Evolutionary conservation across 64 coral and sea anemone species (phyloP).

Genomic region (Montipora foliosa): DNA sequence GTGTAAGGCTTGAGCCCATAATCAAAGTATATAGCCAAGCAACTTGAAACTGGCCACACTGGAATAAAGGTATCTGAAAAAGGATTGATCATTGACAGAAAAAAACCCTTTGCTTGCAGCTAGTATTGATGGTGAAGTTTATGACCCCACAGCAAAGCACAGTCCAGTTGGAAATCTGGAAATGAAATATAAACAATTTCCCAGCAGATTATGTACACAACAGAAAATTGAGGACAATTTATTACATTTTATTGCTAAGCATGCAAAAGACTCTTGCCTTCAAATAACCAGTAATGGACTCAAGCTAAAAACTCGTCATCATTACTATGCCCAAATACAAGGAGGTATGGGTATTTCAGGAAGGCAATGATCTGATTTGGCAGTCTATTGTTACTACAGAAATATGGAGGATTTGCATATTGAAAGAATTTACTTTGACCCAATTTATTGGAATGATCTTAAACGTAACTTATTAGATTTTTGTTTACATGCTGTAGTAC

Average conservation of each 20-base stretch:
- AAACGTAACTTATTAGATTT: no score
- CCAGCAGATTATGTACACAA: background rate
- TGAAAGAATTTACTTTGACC: no score
- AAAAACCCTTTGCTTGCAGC: no score
- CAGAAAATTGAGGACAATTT: background rate
- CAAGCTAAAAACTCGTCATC: conserved; percentile 38
- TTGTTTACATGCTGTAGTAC: no score
- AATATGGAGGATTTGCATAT: conserved; percentile 20
- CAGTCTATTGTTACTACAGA: background rate
- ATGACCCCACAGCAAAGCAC: background rate
- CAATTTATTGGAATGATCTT: background rate
- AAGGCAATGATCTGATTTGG: no score
- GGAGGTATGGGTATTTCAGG: conserved; percentile 8
- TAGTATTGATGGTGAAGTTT: conserved; percentile 7
- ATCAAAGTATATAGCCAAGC: background rate
- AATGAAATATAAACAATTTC: conserved; percentile 1
- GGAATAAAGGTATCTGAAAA: no score
- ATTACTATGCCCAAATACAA: conserved; percentile 42
- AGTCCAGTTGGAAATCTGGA: conserved; percentile 1
- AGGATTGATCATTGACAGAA: no score
- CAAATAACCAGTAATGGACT: conserved; percentile 23
- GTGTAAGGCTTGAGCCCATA: conserved; percentile 36
- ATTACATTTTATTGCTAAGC: background rate
- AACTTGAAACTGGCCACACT: no score
- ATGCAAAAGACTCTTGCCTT: conserved; percentile 35